Evolutionary conservation across 2,888 invertebrate genomes (phyloP).

Genomic region (Malacosoma neustria): DNA sequence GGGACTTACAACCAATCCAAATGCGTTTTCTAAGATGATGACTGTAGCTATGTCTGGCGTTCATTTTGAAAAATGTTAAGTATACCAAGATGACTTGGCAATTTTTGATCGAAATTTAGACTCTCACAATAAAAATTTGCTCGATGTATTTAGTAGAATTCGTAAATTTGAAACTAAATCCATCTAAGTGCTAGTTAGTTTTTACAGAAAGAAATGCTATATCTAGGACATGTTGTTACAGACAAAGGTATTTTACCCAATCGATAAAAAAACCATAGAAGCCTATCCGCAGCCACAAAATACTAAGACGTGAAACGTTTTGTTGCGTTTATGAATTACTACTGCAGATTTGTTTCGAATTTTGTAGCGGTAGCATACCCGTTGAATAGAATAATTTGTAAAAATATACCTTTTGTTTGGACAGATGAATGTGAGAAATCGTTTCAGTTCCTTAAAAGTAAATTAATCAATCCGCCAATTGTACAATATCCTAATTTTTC

Average conservation of each 20-base stretch:
- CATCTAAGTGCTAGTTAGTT: background rate
- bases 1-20: conserved; percentile 12
- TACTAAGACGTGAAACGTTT: conserved; percentile 1
- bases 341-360: background rate
- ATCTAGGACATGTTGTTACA: background rate
- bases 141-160: conserved; percentile 1
- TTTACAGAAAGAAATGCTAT: background rate
- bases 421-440: background rate
- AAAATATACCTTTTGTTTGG: background rate
- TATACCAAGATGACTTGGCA: conserved; percentile 8
- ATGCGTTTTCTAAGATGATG: conserved; percentile 10
- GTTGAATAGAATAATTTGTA: background rate
- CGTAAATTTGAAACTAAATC: background rate
- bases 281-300: background rate
- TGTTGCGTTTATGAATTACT: background rate
- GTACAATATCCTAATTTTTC: too few relatives aligned
- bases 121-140: conserved; percentile 6
- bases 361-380: background rate
- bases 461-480: too few relatives aligned
- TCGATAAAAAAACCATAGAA: conserved; percentile 1
- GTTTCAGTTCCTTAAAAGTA: background rate
- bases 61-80: conserved; percentile 4
- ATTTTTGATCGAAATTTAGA: conserved; percentile 4
- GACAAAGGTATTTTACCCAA: background rate
- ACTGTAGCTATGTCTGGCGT: conserved; percentile 3